These are phyloP conservation scores for Brachypodius melanocephalos DNA, from an alignment of 2,113 vertebrate species.

Conservation along the genomic window DNA sequence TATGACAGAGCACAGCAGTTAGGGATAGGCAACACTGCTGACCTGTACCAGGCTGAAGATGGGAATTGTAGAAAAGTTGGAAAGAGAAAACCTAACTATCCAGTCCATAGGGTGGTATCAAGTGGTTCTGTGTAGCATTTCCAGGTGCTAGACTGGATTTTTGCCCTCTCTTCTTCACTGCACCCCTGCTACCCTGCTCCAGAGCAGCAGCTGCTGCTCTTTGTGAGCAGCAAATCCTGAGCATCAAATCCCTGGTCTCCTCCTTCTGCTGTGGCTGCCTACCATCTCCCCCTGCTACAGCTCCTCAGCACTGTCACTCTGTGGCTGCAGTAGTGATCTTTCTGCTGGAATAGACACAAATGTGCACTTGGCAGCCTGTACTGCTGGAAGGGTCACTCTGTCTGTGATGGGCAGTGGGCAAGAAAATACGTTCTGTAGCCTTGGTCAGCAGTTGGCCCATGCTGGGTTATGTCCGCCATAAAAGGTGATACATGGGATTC, in stretches of 20 bases:
- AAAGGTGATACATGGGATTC: neutral
- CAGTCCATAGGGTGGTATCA: neutral
- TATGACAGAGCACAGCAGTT: neutral
- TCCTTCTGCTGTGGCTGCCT: neutral
- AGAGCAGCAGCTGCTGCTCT: neutral
- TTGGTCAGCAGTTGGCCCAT: neutral
- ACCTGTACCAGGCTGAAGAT: neutral
- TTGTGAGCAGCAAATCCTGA: neutral
- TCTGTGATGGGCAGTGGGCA: neutral
- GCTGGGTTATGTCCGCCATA: neutral
- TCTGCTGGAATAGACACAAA: neutral
- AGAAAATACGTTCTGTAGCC: neutral
- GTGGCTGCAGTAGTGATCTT: neutral
- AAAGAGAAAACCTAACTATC: neutral
- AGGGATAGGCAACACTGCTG: neutral
- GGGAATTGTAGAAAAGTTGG: neutral
- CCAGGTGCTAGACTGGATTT: neutral
- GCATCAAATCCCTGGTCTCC: neutral
- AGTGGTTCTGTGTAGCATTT: neutral
- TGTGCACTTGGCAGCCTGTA: neutral
- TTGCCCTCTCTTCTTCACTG: neutral
- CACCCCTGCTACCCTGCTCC: neutral
- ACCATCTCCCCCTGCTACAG: accelerated
- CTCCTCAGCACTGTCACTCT: neutral
- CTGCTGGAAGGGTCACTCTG: neutral